phyloP scores from a whole-genome alignment of 2,888 invertebrate species.

The Coleophora deauratella region DNA sequence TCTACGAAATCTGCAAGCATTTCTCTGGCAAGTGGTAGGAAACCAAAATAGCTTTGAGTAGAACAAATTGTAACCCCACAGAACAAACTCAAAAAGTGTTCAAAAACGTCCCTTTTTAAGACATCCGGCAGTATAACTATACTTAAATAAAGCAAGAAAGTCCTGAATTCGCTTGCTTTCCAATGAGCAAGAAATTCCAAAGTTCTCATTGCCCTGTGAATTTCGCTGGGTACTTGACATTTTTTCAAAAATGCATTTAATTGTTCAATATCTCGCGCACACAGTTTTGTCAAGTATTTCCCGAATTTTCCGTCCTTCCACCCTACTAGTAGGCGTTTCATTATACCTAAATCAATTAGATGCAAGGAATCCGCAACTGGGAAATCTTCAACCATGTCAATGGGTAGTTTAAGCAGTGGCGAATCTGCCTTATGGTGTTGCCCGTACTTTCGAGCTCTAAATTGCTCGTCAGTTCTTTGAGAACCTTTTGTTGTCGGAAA shows the following conservation, averaged over 20 bases:
- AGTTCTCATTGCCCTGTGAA: slow-evolving; percentile 6
- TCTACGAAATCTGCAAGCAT: neutral
- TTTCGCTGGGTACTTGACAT: slow-evolving; percentile 6
- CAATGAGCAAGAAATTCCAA: slow-evolving; percentile 6
- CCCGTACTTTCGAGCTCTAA: slow-evolving; percentile 17
- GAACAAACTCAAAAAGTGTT: slow-evolving; percentile 6
- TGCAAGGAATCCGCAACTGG: slow-evolving; percentile 21
- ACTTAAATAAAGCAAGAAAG: slow-evolving; percentile 9
- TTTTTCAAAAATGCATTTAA: slow-evolving; percentile 8
- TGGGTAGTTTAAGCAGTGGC: slow-evolving; percentile 14
- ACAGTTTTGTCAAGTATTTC: slow-evolving; percentile 14
- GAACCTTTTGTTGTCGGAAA: slow-evolving; percentile 5
- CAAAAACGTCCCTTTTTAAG: neutral
- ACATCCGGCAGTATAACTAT: slow-evolving; percentile 5
- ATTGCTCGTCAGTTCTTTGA: slow-evolving; percentile 14
- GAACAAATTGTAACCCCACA: slow-evolving; percentile 10
- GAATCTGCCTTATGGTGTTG: slow-evolving; percentile 19
- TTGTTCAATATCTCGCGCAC: slow-evolving; percentile 8
- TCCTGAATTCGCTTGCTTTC: slow-evolving; percentile 10
- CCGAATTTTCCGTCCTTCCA: slow-evolving; percentile 20
- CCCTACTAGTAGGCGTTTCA: slow-evolving; percentile 18
- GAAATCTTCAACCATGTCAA: slow-evolving; percentile 22
- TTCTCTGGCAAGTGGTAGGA: neutral
- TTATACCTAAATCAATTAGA: slow-evolving; percentile 20
- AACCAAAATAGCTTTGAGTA: neutral